Conservation (phyloP, 2,797 vertebrate species). For the Rousettus madagascariensis region DNA sequence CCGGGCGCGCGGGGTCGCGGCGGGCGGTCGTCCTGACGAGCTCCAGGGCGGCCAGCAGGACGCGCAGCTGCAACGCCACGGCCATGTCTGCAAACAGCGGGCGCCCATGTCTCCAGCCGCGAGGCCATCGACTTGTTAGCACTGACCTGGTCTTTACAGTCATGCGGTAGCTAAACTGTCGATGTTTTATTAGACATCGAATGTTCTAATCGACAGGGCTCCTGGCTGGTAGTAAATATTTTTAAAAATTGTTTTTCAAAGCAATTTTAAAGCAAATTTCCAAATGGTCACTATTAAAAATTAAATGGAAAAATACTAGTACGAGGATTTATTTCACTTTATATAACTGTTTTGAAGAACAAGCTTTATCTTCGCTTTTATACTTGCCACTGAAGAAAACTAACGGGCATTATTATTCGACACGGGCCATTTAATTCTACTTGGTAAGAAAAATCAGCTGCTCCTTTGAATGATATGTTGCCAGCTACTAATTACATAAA, state of each 20-base stretch:
- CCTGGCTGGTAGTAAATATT: neutral
- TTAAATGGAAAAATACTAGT: conserved; percentile 38
- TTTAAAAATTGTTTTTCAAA: neutral
- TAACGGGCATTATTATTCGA: neutral
- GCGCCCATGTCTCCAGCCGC: conserved; percentile 38
- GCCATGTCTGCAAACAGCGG: conserved; percentile 90
- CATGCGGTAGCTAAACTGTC: neutral
- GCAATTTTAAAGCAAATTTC: conserved; percentile 59
- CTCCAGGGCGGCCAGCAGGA: conserved; percentile 95
- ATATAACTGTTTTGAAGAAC: neutral
- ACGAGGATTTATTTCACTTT: neutral
- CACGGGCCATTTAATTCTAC: conserved; percentile 1
- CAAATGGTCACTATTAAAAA: conserved; percentile 21
- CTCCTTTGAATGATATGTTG: neutral
- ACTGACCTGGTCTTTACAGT: neutral
- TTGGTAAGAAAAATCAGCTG: conserved; percentile 8
- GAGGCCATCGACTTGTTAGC: neutral
- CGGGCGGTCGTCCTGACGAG: conserved; percentile 95
- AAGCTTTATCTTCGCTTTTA: neutral
- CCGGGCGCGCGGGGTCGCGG: conserved; percentile 89
- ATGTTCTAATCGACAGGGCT: neutral
- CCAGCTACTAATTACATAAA: neutral
- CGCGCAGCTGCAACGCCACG: conserved; percentile 93
- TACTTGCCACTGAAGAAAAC: conserved; percentile 44
- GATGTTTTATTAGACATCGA: neutral